These are phyloP conservation scores for Zaprionus taronus DNA, from an alignment of 1,140 invertebrate genomes.

Conservation along the genomic window DNA sequence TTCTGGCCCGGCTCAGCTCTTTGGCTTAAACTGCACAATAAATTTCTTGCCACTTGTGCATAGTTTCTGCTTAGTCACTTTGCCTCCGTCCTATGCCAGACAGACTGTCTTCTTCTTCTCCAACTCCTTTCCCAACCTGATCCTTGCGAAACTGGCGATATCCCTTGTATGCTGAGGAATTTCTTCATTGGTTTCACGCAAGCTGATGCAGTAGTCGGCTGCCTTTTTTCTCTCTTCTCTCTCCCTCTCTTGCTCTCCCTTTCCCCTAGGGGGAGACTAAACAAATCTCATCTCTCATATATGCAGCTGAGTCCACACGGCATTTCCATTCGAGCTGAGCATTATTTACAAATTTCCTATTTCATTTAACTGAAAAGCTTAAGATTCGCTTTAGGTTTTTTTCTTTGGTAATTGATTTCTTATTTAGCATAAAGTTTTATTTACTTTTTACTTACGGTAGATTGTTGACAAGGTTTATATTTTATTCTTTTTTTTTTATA, in stretches of 20 bases:
- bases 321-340: neutral
- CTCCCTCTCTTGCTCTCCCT: neutral
- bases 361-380: neutral
- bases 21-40: slow-evolving; percentile 74
- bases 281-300: neutral
- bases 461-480: neutral
- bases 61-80: slow-evolving; percentile 66
- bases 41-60: slow-evolving; percentile 69
- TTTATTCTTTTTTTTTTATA: too few species aligned
- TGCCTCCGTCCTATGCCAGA: neutral
- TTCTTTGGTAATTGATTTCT: neutral
- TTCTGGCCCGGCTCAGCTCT: slow-evolving; percentile 74
- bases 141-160: slow-evolving; percentile 26
- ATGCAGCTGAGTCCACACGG: neutral
- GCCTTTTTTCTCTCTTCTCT: neutral
- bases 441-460: neutral
- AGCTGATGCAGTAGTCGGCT: slow-evolving; percentile 27
- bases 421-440: neutral
- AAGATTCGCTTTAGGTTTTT: neutral
- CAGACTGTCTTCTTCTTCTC: neutral
- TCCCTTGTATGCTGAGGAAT: slow-evolving; percentile 33
- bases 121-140: slow-evolving; percentile 1
- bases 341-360: neutral
- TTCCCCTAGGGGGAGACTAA: neutral
- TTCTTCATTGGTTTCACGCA: slow-evolving; percentile 33